Conservation (phyloP, 2,113 vertebrate genomes). For the Tricholaema leucomelas region DNA sequence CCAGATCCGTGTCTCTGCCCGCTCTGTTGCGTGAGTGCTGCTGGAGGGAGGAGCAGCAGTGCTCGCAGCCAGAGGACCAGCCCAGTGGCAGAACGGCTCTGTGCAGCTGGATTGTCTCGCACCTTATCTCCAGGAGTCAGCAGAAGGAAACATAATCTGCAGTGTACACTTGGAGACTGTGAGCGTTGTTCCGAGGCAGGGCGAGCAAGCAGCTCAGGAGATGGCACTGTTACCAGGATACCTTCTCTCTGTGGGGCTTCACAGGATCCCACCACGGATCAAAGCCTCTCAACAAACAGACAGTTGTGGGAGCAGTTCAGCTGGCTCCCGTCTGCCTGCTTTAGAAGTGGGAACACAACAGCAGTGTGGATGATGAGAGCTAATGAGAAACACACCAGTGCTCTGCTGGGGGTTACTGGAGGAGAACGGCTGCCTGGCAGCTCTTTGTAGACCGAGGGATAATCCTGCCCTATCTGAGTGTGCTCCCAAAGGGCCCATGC, state of each 20-base stretch:
- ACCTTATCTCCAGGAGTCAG: not conserved
- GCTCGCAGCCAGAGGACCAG: not conserved
- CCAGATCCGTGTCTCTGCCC: not conserved
- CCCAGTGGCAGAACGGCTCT: not conserved
- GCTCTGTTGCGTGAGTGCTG: not conserved
- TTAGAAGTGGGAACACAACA: not conserved
- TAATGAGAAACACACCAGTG: not conserved
- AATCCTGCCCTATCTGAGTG: not conserved
- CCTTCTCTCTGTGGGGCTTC: not conserved
- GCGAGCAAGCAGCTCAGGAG: not conserved
- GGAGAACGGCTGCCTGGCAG: not conserved
- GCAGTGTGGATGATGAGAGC: not conserved
- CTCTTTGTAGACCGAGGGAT: not conserved
- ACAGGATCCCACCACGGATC: not conserved
- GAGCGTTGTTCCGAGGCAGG: not conserved
- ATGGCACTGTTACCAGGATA: not conserved
- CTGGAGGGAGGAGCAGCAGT: not conserved
- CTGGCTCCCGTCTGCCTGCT: not conserved
- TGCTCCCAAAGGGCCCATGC: not conserved
- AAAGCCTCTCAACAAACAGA: conserved; percentile 19
- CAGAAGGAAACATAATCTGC: not conserved
- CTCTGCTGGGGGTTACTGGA: not conserved
- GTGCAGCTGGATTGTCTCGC: not conserved
- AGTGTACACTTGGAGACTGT: fast-evolving
- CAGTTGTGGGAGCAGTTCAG: not conserved